Evolutionary conservation across 2,888 invertebrate species (phyloP).

Genomic region (Cryptocephalus moraei): DNA sequence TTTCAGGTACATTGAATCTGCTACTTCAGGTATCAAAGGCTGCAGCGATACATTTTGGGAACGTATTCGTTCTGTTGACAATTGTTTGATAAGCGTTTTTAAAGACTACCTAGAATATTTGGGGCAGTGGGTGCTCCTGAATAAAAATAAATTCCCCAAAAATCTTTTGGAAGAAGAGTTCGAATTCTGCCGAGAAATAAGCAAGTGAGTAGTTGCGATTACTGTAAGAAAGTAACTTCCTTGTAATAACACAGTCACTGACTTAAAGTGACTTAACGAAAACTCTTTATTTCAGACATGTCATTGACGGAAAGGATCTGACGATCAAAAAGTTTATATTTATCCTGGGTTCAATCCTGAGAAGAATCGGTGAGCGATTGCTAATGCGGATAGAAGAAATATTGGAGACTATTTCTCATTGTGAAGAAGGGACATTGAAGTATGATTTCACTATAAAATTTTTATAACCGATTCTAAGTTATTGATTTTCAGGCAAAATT

Average conservation of each 20-base stretch:
- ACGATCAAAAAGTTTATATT: conserved; percentile 55
- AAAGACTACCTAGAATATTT: conserved; percentile 81
- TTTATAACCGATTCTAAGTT: too few species aligned
- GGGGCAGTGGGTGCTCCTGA: conserved; percentile 67
- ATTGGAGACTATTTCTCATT: not conserved
- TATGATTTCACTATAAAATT: not conserved
- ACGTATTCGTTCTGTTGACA: conserved; percentile 63
- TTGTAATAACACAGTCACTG: too few species aligned
- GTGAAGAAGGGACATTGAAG: conserved; percentile 1
- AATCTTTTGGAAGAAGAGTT: conserved; percentile 78
- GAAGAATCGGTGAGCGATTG: conserved; percentile 40
- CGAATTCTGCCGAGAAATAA: conserved; percentile 72
- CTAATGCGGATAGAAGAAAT: conserved; percentile 37
- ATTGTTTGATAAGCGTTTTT: conserved; percentile 46
- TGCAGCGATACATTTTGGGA: conserved; percentile 44
- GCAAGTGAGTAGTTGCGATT: conserved; percentile 33
- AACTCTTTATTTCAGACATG: too few species aligned
- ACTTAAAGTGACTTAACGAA: too few species aligned
- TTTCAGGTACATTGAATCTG: conserved; percentile 8
- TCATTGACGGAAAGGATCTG: not conserved
- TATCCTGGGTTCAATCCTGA: conserved; percentile 41
- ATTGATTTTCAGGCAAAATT: conserved; percentile 37
- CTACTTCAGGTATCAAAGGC: conserved; percentile 40
- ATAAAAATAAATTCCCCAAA: conserved; percentile 56
- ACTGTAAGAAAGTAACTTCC: too few species aligned